These are phyloP conservation scores for Andricus quercusramuli DNA, from an alignment of 2,888 invertebrate genomes.

Conservation along the genomic window DNA sequence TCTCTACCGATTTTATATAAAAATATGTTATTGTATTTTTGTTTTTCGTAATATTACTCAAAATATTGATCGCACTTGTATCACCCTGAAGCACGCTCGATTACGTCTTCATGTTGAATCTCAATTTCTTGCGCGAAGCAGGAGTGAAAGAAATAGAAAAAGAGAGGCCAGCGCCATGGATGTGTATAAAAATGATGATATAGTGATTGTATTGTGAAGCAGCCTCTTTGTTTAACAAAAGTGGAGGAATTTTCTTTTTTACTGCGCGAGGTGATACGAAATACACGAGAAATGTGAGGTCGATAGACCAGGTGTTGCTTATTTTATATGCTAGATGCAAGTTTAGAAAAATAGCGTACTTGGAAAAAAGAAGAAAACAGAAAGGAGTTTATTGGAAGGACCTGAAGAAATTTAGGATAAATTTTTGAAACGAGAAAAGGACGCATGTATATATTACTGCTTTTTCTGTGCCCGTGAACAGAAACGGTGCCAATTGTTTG, in stretches of 20 bases:
- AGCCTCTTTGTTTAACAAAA: slow-evolving; percentile 33
- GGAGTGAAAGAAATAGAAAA: slow-evolving; percentile 32
- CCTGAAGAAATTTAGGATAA: slow-evolving; percentile 27
- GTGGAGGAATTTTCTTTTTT: slow-evolving; percentile 12
- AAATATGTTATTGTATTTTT: too few species aligned
- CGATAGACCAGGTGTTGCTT: slow-evolving; percentile 17
- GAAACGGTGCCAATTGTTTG: slow-evolving; percentile 19
- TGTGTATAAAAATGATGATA: slow-evolving; percentile 39
- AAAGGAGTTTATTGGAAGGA: slow-evolving; percentile 13
- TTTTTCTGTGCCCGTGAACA: slow-evolving; percentile 12
- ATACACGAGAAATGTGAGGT: slow-evolving; percentile 9
- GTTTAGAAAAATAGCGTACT: slow-evolving; percentile 3
- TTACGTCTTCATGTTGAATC: neutral
- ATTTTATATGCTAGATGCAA: slow-evolving; percentile 19
- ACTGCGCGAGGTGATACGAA: slow-evolving; percentile 11
- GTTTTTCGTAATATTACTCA: too few species aligned
- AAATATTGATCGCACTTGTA: neutral
- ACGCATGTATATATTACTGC: slow-evolving; percentile 30
- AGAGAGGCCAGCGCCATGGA: slow-evolving; percentile 19
- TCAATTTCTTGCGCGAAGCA: slow-evolving; percentile 31
- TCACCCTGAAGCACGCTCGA: neutral
- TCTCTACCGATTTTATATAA: too few species aligned
- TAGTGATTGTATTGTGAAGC: slow-evolving; percentile 35
- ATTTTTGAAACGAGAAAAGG: slow-evolving; percentile 16
- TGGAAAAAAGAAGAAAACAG: slow-evolving; percentile 1